A percentile compares a stretch with the other conserved stretches of the same genome.
These are phyloP conservation scores for Luscinia luscinia DNA, from an alignment of 2,797 vertebrate genomes.

Conservation along the genomic window DNA sequence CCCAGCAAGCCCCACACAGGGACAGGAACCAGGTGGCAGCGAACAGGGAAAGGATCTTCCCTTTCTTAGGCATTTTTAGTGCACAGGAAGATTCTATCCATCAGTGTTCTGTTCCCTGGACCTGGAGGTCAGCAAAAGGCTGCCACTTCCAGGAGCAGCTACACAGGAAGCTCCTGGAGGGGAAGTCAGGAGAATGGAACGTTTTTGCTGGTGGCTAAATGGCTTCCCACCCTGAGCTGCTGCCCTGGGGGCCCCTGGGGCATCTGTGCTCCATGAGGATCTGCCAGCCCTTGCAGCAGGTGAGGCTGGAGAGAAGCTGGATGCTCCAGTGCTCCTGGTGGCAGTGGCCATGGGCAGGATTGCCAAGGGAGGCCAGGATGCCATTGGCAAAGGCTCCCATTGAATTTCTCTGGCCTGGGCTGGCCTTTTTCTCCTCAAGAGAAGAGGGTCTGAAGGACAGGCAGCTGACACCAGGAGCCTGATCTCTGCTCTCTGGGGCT, in stretches of 20 bases:
- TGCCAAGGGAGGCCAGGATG: neutral
- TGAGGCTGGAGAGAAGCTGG: neutral
- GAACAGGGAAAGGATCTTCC: neutral
- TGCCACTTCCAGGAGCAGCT: neutral
- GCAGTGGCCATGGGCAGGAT: neutral
- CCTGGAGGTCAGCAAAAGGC: neutral
- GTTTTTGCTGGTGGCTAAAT: neutral
- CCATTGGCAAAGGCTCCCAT: neutral
- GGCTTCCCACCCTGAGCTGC: neutral
- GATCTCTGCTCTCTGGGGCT: neutral
- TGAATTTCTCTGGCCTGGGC: neutral
- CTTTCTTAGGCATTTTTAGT: neutral
- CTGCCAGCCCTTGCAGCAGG: neutral
- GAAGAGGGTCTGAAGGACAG: neutral
- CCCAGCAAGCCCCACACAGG: neutral
- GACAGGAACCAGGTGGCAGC: neutral
- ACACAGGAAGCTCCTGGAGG: neutral
- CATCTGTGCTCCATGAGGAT: neutral
- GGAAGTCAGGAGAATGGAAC: neutral
- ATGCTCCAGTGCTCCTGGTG: neutral
- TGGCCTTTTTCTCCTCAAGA: neutral
- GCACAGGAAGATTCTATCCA: neutral
- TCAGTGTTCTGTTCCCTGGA: neutral
- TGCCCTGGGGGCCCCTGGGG: neutral
- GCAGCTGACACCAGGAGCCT: neutral